phyloP scores from a whole-genome alignment of 2,888 invertebrate genomes.

The Sympetrum striolatum region DNA sequence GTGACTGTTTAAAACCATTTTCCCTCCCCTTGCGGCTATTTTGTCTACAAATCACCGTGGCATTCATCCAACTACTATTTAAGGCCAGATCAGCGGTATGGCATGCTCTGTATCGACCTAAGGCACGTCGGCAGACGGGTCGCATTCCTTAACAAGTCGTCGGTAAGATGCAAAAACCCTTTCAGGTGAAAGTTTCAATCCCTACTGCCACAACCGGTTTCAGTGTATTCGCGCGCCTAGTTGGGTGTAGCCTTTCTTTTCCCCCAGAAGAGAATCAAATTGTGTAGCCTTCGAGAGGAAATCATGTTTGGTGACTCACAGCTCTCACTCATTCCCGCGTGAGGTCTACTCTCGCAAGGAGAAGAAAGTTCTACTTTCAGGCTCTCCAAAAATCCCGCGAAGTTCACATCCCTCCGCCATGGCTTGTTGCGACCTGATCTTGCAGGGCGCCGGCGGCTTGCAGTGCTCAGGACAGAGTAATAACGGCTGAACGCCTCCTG shows the following conservation, averaged over 20 bases:
- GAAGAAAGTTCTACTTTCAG: slow-evolving; percentile 66
- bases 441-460: slow-evolving; percentile 44
- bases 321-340: slow-evolving; percentile 76
- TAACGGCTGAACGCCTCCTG: slow-evolving; percentile 66
- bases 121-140: background rate
- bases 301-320: slow-evolving; percentile 65
- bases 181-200: background rate
- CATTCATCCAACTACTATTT: no score
- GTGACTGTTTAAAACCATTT: no score
- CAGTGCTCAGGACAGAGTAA: slow-evolving; percentile 56
- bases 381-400: slow-evolving; percentile 59
- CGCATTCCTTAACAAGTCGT: background rate
- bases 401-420: slow-evolving; percentile 53
- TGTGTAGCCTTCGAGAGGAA: background rate
- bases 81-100: background rate
- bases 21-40: no score
- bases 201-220: background rate
- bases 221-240: background rate
- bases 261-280: background rate
- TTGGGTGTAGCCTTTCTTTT: background rate
- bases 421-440: slow-evolving; percentile 29
- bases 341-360: slow-evolving; percentile 72
- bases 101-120: background rate
- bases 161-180: background rate
- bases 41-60: no score